Evolutionary conservation across 2,888 invertebrate species (phyloP), one percentile per base, ranked within the genome.

Genomic region (Hyposoter didymator): DNA sequence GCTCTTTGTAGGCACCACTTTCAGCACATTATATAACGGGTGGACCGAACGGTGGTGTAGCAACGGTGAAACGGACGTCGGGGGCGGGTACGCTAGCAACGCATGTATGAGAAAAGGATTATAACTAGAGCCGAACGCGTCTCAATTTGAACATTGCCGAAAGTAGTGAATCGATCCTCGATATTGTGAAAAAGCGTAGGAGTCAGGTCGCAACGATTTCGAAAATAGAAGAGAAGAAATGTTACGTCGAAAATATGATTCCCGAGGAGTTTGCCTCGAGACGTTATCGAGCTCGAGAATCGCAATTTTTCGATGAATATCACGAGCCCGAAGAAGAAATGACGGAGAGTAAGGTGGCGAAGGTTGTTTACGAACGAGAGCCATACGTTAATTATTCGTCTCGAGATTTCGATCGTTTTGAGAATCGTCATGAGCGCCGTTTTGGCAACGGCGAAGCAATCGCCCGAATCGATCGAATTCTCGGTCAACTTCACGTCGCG

Each of bases 1-100:
- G 19, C 28, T 28, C n/a, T 14, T 14, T 12, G 22, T 90, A 94
- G 94, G 91, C 93, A 82, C 93, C 94, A 72, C 88, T 93, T 3
- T 93, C 93, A 49, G 93, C 93, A 82, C 94, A 94, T 87, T 94
- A 94, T 85, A 93, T 94, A 89, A 94, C 94, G 59, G 94, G 94
- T 52, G 94, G 94, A 75, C 95, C 95, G 84, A 95, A 95, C 91
- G 94, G 95, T 75, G 95, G 95, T 84, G 94, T 95, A 86, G 95
- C 95, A 75, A 95, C 95, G 88, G 95, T 96, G 74, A 96, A 96
- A 91, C 94, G 96, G 79, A 93, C 93, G 35, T 92, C 93, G 86
- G 94, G 93, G 47, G 92, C 92, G 75, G 96, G 95, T 84, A 95
- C 96, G 70, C 94, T 96, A 93, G 96, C 96, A 88, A 96, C 96